Conservation (phyloP, 2,113 vertebrate genomes). For the Typhlomys cinereus region DNA sequence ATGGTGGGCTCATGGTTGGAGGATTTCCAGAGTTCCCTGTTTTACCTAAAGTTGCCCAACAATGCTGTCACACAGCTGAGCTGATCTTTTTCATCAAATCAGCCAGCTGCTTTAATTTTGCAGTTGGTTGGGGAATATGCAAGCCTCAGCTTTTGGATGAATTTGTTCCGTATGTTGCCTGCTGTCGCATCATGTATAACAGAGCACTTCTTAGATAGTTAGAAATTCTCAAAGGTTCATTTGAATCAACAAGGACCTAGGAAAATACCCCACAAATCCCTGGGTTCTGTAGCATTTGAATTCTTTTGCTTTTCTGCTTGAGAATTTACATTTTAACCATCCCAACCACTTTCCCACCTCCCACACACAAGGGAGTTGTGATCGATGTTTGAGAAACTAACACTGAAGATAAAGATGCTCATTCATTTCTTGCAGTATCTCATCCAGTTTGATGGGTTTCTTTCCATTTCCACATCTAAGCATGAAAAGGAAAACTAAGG, state of each 20-base stretch:
- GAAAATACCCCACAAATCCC: neutral
- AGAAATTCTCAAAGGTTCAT: neutral
- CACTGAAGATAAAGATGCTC: neutral
- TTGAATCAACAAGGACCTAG: neutral
- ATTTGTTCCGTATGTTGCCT: neutral
- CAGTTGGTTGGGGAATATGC: constrained; percentile 31
- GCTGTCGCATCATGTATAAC: neutral
- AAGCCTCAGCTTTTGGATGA: constrained; percentile 31
- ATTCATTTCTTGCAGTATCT: neutral
- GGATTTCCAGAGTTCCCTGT: neutral
- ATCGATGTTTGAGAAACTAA: neutral
- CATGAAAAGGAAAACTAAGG: neutral
- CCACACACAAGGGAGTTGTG: neutral
- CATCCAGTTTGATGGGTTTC: neutral
- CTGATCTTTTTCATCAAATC: constrained; percentile 52
- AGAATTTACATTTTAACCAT: neutral
- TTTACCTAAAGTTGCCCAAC: constrained; percentile 46
- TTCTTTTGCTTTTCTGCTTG: constrained; percentile 9
- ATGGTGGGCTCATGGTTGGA: neutral
- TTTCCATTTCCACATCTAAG: neutral
- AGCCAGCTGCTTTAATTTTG: constrained; percentile 57
- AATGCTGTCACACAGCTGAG: constrained; percentile 43
- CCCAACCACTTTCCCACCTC: no score
- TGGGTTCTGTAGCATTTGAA: neutral
- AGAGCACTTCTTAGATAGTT: neutral